phyloP scores from a whole-genome alignment of 2,113 vertebrate genomes.

The Rhombomys opimus region DNA sequence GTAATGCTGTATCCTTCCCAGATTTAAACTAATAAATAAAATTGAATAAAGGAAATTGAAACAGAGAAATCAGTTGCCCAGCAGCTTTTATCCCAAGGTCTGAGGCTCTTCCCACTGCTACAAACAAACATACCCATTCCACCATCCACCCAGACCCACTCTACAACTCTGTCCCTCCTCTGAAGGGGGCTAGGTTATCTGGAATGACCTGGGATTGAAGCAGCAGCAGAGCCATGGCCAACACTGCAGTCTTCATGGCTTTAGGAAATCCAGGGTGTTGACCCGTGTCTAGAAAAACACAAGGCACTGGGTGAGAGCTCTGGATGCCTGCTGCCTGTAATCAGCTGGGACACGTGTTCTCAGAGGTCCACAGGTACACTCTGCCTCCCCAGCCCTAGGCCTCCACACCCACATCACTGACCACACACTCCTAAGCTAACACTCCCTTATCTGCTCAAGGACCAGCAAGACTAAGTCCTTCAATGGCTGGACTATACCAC shows the following conservation, averaged over 20 bases:
- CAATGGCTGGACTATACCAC: not conserved
- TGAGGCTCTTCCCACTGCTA: not conserved
- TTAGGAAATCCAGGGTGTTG: not conserved
- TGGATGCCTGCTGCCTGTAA: not conserved
- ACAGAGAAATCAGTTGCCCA: not conserved
- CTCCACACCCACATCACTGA: not conserved
- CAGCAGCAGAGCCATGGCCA: not conserved
- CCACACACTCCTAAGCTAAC: not conserved
- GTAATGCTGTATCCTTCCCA: no score
- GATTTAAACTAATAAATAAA: no score
- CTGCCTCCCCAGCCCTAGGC: no score
- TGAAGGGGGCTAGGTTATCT: conserved; percentile 58
- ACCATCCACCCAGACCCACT: not conserved
- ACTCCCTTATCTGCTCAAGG: not conserved
- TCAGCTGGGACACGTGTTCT: not conserved
- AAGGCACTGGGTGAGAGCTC: not conserved
- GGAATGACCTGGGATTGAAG: conserved; percentile 25
- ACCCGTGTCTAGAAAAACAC: not conserved
- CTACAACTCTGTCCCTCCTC: no score
- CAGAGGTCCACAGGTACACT: not conserved
- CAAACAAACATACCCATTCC: not conserved
- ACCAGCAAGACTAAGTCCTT: conserved; percentile 6
- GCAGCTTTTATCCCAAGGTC: not conserved
- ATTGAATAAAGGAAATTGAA: not conserved
- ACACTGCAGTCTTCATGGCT: conserved; percentile 29